Evolutionary conservation across 2,888 invertebrate genomes (phyloP).

Genomic region (Himalopsyche kuldschensis): DNA sequence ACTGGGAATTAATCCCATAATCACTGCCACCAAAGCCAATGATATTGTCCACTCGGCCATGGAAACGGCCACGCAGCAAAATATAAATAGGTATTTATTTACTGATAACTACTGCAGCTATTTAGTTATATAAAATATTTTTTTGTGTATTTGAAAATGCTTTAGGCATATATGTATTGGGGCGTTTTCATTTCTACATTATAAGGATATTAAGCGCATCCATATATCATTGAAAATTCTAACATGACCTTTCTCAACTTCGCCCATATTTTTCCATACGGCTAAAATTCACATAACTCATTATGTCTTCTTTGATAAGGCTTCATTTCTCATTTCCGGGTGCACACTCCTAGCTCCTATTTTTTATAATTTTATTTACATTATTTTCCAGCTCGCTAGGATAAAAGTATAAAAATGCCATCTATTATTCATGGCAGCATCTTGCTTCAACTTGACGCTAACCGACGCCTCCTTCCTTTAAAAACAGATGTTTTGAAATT

Average conservation of each 20-base stretch:
- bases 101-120: too few relatives aligned
- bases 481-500: not conserved
- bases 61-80: too few relatives aligned
- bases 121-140: too few relatives aligned
- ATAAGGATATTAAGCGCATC: not conserved
- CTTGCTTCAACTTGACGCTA: slow-evolving; percentile 17
- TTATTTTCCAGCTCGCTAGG: slow-evolving; percentile 16
- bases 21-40: too few relatives aligned
- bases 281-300: not conserved
- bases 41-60: too few relatives aligned
- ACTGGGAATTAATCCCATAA: too few relatives aligned
- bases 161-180: too few relatives aligned
- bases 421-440: slow-evolving; percentile 28
- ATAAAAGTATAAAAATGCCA: slow-evolving; percentile 26
- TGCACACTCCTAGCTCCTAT: not conserved
- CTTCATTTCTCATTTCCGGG: not conserved
- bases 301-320: not conserved
- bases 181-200: not conserved
- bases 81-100: too few relatives aligned
- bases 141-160: too few relatives aligned
- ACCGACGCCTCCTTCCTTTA: slow-evolving; percentile 1
- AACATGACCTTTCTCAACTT: not conserved
- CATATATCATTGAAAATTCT: not conserved
- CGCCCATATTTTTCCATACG: not conserved
- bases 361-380: slow-evolving; percentile 25